A percentile compares a stretch with the other conserved stretches of the same genome.
Evolutionary conservation across 2,113 vertebrate genomes (phyloP).

Genomic region (Sakesphorus luctuosus): DNA sequence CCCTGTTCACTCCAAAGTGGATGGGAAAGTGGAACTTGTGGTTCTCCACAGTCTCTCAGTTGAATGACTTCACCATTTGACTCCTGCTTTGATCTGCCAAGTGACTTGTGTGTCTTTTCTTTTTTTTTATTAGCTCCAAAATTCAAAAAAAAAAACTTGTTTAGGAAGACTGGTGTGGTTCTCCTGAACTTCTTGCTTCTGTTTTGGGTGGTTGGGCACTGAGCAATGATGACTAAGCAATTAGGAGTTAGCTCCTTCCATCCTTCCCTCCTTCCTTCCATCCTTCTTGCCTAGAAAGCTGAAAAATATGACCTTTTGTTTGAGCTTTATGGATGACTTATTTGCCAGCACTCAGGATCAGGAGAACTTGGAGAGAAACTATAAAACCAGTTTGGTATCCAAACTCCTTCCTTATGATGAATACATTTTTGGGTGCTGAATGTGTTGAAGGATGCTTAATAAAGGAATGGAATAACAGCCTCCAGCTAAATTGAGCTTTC

Average conservation of each 20-base stretch:
- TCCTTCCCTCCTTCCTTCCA: too few relatives aligned
- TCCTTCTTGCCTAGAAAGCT: background rate
- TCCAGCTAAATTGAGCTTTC: background rate
- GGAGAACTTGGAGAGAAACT: background rate
- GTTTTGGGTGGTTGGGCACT: background rate
- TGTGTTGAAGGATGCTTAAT: background rate
- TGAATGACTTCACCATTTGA: background rate
- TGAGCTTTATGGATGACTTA: background rate
- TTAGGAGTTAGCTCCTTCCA: background rate
- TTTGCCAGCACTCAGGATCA: background rate
- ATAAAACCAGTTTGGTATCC: background rate
- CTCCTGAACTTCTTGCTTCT: background rate
- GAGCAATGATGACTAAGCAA: background rate
- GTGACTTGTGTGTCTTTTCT: background rate
- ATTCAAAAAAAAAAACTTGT: background rate
- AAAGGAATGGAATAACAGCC: background rate
- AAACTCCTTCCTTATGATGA: background rate
- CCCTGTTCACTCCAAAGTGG: background rate
- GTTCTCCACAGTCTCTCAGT: background rate
- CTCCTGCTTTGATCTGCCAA: background rate
- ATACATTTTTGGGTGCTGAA: background rate
- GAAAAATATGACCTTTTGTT: background rate
- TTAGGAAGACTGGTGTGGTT: background rate
- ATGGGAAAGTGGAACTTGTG: background rate
- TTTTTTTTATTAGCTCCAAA: background rate